A percentile compares a stretch with the other conserved stretches of the same genome.
These are phyloP conservation scores for Protophormia terraenovae DNA, from an alignment of 2,888 invertebrate genomes.

Conservation along the genomic window DNA sequence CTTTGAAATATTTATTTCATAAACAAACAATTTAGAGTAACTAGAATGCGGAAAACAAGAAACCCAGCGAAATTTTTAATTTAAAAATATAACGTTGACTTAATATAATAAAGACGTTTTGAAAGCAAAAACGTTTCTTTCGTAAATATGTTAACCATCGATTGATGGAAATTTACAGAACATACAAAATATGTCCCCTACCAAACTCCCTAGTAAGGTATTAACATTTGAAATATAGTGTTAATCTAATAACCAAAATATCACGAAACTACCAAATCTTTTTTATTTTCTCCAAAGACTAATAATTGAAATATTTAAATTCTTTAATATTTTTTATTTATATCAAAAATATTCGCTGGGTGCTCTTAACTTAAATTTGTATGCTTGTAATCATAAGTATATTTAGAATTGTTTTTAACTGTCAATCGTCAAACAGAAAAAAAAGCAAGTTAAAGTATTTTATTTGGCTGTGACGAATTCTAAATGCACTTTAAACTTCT, in stretches of 20 bases:
- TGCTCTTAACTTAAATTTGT: neutral
- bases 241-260: too few relatives aligned
- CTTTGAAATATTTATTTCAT: slow-evolving; percentile 3
- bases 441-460: neutral
- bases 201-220: too few relatives aligned
- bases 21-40: neutral
- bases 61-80: neutral
- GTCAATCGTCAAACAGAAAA: neutral
- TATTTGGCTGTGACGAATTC: too few relatives aligned
- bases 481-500: too few relatives aligned
- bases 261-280: neutral
- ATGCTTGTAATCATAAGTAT: neutral
- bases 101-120: too few relatives aligned
- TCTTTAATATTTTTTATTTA: too few relatives aligned
- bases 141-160: too few relatives aligned
- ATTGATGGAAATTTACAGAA: too few relatives aligned
- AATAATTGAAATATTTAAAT: neutral
- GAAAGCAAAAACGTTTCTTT: too few relatives aligned
- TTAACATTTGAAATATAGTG: too few relatives aligned
- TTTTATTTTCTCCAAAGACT: neutral
- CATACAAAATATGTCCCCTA: too few relatives aligned
- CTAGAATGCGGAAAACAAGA: neutral
- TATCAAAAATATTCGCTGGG: neutral
- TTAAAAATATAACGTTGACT: neutral
- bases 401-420: neutral